Base-by-base conservation (phyloP, 2,113 vertebrate species). In the Setophaga coronata region DNA sequence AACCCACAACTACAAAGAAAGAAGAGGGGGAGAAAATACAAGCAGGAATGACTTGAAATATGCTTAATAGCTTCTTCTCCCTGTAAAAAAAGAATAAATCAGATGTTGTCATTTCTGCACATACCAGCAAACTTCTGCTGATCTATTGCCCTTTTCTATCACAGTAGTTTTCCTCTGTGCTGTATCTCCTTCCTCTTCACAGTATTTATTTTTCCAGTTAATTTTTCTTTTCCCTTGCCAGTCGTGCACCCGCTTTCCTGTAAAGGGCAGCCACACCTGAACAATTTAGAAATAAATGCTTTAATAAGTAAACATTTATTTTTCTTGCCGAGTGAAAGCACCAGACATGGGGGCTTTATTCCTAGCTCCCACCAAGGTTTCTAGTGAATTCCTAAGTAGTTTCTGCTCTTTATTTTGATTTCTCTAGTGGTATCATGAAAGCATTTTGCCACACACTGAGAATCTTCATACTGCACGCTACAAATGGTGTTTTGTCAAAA, bases 221-320 rank as follows among this genome's bases (percentile, higher is more conserved):
- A 18, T 92, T 96, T 90, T 95, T 85, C 54, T 87, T 93, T 95
- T 78, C 64, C 78, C 78, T 48, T 86, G 82, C 64, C 88, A 74
- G 85, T 74, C 57, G 7, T 33, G 64, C 50, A 48, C 51, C 33
- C 19, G 1, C 64, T 77, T 96, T 96, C 95, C 88, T 93, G 93
- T 84, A 78, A 95, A 94, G 90, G 72, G 82, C 79, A 95, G 71
- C 90, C 93, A 88, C 90, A 92, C 90, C 85, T 96, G 92, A 73
- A 73, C 53, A 66, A 66, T 80, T 90, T 80, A 51, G 88, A 93
- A 92, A 93, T 82, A 92, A 94, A 93, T 0, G 0, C 56, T 90
- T 86, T 50, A 60, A 79, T 71, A 86, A 82, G 81, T 84, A 93
- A 96, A 95, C 62, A 87, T 95, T 92, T 90, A 6, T 94, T 92